Evolutionary conservation across 2,797 vertebrate species (phyloP).

Genomic region (Tragopan temminckii): DNA sequence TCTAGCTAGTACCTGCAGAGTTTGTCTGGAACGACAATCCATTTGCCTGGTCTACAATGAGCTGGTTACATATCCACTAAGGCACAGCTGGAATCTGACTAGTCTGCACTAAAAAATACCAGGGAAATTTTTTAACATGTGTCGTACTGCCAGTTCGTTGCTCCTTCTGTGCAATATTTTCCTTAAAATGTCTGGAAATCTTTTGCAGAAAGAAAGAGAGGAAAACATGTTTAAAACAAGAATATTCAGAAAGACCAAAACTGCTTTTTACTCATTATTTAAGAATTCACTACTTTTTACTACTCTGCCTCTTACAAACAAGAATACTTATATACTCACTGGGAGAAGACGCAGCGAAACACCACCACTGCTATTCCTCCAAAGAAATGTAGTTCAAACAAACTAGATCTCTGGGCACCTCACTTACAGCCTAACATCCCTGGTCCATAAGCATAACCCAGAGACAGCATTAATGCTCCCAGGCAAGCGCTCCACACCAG

Average conservation of each 20-base stretch:
- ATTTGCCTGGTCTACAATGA: background rate
- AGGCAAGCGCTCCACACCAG: background rate
- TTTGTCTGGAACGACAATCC: background rate
- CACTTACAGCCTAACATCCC: background rate
- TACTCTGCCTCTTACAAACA: slow-evolving; percentile 3
- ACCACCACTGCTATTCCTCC: background rate
- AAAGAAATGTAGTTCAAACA: background rate
- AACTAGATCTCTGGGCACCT: background rate
- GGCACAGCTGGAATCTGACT: slow-evolving; percentile 29
- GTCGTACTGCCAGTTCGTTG: background rate
- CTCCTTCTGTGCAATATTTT: background rate
- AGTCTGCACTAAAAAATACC: background rate
- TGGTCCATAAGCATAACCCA: background rate
- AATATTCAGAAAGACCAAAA: background rate
- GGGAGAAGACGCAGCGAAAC: background rate
- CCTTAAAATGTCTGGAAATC: background rate
- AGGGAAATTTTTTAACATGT: background rate
- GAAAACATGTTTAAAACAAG: background rate
- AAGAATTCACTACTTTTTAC: background rate
- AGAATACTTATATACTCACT: background rate
- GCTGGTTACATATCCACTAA: background rate
- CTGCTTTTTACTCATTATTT: slow-evolving; percentile 25
- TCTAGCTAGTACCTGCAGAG: background rate
- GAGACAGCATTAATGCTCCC: background rate
- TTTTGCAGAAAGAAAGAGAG: background rate